Base-by-base conservation (phyloP, 2,888 invertebrate genomes). In the Acanthosoma haemorrhoidale region DNA sequence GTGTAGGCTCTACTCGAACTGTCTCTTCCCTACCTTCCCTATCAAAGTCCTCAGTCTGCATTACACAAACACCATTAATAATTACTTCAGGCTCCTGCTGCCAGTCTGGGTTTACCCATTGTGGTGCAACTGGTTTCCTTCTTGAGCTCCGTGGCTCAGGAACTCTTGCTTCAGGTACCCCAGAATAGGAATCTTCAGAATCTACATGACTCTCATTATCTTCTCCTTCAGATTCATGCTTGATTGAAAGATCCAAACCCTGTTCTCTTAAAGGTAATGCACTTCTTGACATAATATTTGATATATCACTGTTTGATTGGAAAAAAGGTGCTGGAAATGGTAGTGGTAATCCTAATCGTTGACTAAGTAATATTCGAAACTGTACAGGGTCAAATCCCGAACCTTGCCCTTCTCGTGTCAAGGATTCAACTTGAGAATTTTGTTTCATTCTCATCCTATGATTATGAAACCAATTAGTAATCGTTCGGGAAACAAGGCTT, bases 381-480 rank as follows among this genome's bases (percentile, higher is more conserved):
- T 94, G 94, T 75, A 93, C 91, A 29, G 94, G 94, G 81, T 95
- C 95, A 80, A 95, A 94, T 43, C 90, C 83, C 21, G 87, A 84
- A 38, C 89, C 73, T 71, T 75, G 75, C n/a, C 72, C 74, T 69
- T 75, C 75, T 57, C 75, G 68, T 58, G 74, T 75, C 15, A 74
- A 66, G 25, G 88, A 83, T 76, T 84, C 83, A 0, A 90, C 88
- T 77, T 92, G 92, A 1, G 92, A 91, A 67, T 88, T 88, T 79
- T 94, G 93, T 82, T 97, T 97, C 79, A 96, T 86, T 73, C 99
- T 87, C 95, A 99, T 99, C 77, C 99, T 88, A 80, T 99, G 97
- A 80, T 99, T 99, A 84, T 99, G 98, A 85, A 99, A 99, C 99
- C 99, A 99, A 82, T 99, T 99, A 72, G 96, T 96, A 77, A 99